These are phyloP conservation scores for Rhabdomys dilectus DNA, from an alignment of 2,113 vertebrate species.

Conservation along the genomic window DNA sequence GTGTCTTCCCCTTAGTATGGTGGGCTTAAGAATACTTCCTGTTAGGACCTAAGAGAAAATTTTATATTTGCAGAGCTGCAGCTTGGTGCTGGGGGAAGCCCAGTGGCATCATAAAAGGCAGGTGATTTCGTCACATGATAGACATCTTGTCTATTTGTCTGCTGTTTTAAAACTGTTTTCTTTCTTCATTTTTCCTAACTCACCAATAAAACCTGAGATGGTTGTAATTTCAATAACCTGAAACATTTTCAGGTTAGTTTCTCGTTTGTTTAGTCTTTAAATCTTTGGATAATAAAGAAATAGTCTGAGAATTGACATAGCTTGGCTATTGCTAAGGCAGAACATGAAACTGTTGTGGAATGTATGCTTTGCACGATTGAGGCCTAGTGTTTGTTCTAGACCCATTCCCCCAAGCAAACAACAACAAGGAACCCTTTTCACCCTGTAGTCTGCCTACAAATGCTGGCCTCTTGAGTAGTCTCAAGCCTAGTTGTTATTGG, in stretches of 20 bases:
- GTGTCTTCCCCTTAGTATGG: background rate
- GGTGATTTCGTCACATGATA: background rate
- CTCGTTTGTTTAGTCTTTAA: background rate
- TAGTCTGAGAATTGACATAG: background rate
- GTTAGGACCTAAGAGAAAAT: background rate
- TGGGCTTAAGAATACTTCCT: background rate
- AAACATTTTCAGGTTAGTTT: background rate
- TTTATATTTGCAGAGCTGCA: background rate
- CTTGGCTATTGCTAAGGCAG: background rate
- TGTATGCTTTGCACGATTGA: no score
- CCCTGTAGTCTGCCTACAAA: background rate
- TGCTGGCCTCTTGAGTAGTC: background rate
- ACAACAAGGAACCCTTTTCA: background rate
- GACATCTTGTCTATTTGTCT: background rate
- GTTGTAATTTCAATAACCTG: background rate
- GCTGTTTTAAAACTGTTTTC: conserved; percentile 31
- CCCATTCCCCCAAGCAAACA: background rate
- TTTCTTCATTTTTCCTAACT: background rate
- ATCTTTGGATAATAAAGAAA: conserved; percentile 5
- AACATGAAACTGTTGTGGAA: background rate
- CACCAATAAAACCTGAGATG: background rate
- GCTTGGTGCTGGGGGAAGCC: background rate
- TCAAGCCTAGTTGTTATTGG: background rate
- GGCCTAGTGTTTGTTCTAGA: background rate
- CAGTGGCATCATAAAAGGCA: background rate